Base-by-base conservation (phyloP, 2,113 vertebrate species). In the Ictalurus furcatus region DNA sequence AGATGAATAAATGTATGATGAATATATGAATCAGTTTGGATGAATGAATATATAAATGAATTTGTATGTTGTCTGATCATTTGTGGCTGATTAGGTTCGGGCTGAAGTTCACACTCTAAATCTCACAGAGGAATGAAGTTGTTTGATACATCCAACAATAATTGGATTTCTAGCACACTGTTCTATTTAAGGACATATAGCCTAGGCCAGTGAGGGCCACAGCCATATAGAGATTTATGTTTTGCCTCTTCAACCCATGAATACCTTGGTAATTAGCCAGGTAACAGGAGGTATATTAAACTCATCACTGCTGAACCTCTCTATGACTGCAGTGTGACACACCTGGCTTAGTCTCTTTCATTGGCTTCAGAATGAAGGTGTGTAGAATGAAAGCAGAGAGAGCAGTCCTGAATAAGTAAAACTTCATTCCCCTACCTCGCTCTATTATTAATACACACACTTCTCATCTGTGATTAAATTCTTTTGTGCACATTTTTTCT, bases 371-470 rank as follows among this genome's bases (percentile, higher is more conserved):
- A 73, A 87, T 91, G 91, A 93, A 95, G 93, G 94, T 95, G 94
- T 94, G 93, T 91, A 91, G 94, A 92, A 90, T 85, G 88, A 92
- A 91, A 94, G 92, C 92, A 88, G 88, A 81, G 67, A 93, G 94
- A 93, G 91, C 93, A 90, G 94, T 94, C 91, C 93, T 96, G 93
- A 96, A 96, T 96, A 95, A 96, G 96, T 96, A 96, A 96, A 96
- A 96, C 95, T 96, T 94, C 93, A 96, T 96, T 96, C 93, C 95
- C 95, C 92, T 91, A 87, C 92, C 92, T 92, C 93, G 90, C 93
- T 96, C 93, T 92, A 96, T 96, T 96, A 96, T 96, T 96, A 96
- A 96, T 96, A 96, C 90, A 79, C 91, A 93, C 92, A 92, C 92
- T 93, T 91, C 95, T 95, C 94, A 94, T 96, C 94, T 94, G 94